A percentile compares a stretch with the other conserved stretches of the same genome.
Conservation (phyloP, 2,113 vertebrate genomes). For the Dasyurus viverrinus region DNA sequence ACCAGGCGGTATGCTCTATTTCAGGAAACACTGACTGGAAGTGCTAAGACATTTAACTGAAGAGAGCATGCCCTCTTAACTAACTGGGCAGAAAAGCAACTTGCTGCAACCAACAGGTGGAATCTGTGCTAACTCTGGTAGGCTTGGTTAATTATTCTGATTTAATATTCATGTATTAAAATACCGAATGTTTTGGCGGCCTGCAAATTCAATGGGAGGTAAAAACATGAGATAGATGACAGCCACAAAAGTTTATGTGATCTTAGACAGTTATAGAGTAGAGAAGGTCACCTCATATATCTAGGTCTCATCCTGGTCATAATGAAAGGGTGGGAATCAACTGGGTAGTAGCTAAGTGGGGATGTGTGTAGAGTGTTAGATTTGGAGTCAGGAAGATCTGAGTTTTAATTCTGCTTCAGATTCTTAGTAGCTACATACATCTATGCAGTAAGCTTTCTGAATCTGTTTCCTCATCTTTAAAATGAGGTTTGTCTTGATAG, state of each 20-base stretch:
- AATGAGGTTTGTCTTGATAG: background rate
- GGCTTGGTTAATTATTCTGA: background rate
- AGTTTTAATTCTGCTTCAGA: background rate
- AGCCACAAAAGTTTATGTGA: background rate
- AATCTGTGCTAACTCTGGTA: background rate
- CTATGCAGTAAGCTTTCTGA: background rate
- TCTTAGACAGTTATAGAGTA: background rate
- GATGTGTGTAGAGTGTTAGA: background rate
- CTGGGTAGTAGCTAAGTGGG: background rate
- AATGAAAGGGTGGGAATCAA: background rate
- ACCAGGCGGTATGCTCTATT: background rate
- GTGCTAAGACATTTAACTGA: background rate
- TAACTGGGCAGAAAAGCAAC: slow-evolving; percentile 18
- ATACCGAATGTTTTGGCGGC: background rate
- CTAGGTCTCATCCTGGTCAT: background rate
- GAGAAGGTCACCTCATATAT: background rate
- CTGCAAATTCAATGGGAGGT: background rate
- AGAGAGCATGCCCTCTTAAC: background rate
- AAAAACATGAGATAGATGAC: background rate
- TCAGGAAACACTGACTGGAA: background rate
- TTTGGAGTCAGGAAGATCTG: background rate
- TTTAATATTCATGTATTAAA: background rate
- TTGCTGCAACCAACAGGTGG: background rate
- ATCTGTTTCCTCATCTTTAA: background rate
- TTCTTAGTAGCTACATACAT: background rate